A percentile compares a stretch with the other conserved stretches of the same genome.
Evolutionary conservation across 23 tunicate genomes (phyloP).

Genomic region (Ascidia mentula): DNA sequence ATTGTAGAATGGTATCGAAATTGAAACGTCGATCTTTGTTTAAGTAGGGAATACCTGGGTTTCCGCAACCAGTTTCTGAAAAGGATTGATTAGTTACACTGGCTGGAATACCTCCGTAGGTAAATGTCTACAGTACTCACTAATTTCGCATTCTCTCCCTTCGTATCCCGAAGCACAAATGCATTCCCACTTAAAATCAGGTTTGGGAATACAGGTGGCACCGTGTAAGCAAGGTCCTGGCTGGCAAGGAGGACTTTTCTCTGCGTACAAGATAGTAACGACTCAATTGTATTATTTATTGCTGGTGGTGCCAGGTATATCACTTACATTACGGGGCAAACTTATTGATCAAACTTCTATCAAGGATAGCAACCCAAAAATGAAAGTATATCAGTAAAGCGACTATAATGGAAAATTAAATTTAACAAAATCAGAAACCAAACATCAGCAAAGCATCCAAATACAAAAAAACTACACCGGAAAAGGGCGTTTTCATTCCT

Average conservation of each 20-base stretch:
- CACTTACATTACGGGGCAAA: too few species aligned
- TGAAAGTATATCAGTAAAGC: too few species aligned
- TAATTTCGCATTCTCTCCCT: constrained; percentile 57
- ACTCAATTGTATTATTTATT: too few species aligned
- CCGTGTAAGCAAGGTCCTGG: constrained; percentile 49
- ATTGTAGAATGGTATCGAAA: constrained; percentile 39
- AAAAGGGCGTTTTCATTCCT: too few species aligned
- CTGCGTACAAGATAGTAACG: too few species aligned
- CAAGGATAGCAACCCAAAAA: too few species aligned
- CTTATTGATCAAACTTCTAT: too few species aligned
- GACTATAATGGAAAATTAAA: too few species aligned
- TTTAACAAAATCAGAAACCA: too few species aligned
- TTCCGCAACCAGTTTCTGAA: constrained; percentile 71
- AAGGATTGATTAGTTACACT: neutral
- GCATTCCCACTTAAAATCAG: constrained; percentile 30
- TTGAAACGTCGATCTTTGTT: constrained; percentile 42
- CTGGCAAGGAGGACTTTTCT: constrained; percentile 35
- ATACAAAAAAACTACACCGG: too few species aligned
- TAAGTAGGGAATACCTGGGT: constrained; percentile 75
- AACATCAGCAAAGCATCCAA: too few species aligned
- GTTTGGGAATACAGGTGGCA: constrained; percentile 27
- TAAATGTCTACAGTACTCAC: constrained; percentile 17
- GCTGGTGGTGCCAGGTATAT: too few species aligned
- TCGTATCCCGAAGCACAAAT: constrained; percentile 44
- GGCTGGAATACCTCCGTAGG: neutral